Evolutionary conservation across 1,140 invertebrate genomes (phyloP).

Genomic region (Ceratosolen fusciceps): DNA sequence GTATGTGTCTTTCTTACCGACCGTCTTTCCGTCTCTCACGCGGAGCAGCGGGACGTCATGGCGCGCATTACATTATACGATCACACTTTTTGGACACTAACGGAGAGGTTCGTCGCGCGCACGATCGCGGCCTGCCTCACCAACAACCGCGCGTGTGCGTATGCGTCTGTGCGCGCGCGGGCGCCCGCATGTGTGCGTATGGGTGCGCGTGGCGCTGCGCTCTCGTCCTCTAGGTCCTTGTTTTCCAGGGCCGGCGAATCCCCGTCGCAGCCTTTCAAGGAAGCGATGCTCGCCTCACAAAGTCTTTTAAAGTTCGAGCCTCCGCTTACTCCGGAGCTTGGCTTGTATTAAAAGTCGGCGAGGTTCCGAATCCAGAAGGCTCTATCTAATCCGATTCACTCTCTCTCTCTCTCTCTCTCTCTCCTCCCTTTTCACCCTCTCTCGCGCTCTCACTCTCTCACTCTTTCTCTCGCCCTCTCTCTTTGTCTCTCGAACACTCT

Average conservation of each 20-base stretch:
- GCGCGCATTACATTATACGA: constrained; percentile 17
- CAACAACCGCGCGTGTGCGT: too few species aligned
- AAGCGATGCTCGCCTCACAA: too few species aligned
- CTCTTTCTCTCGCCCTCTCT: neutral
- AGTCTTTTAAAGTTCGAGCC: too few species aligned
- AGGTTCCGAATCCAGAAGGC: too few species aligned
- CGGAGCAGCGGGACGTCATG: constrained; percentile 34
- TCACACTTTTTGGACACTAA: constrained; percentile 27
- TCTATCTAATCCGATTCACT: neutral
- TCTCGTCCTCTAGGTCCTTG: neutral
- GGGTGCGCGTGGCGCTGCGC: constrained; percentile 30
- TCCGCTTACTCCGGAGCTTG: too few species aligned
- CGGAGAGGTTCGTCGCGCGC: neutral
- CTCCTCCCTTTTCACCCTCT: neutral
- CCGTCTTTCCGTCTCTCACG: too few species aligned
- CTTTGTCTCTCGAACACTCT: neutral
- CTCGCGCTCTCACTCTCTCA: neutral
- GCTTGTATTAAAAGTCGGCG: too few species aligned
- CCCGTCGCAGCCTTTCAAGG: too few species aligned
- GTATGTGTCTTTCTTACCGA: neutral
- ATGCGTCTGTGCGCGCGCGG: neutral
- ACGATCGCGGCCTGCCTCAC: neutral
- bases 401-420: neutral
- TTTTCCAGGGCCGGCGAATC: neutral
- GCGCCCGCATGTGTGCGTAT: constrained; percentile 8